Evolutionary conservation across 2,797 vertebrate species (phyloP).

Genomic region (Mionectes olivaceus): DNA sequence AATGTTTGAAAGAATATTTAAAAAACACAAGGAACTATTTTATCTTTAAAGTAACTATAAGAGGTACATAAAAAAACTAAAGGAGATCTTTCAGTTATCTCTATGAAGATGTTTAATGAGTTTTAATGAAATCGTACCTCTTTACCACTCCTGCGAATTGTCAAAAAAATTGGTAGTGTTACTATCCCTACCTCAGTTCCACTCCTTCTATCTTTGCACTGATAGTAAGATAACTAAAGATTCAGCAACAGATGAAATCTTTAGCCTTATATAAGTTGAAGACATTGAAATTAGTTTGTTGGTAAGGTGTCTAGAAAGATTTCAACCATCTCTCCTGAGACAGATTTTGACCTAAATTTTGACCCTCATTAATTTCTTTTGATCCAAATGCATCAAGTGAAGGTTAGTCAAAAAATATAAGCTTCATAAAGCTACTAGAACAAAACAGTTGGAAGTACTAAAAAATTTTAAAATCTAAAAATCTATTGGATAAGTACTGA

Average conservation of each 20-base stretch:
- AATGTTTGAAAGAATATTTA: background rate
- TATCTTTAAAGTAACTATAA: background rate
- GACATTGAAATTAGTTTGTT: background rate
- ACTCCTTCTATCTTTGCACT: background rate
- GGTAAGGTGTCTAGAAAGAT: background rate
- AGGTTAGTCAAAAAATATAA: background rate
- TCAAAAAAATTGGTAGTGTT: background rate
- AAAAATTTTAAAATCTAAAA: background rate
- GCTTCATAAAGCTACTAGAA: background rate
- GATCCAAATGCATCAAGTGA: background rate
- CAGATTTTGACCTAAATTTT: background rate
- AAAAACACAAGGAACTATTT: background rate
- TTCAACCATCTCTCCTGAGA: background rate
- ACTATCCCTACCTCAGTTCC: background rate
- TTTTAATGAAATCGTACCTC: background rate
- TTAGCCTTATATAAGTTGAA: background rate
- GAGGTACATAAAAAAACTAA: background rate
- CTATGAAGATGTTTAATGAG: background rate
- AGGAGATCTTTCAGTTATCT: background rate
- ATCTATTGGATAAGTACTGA: background rate
- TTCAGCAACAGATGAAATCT: background rate
- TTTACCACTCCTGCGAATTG: fast-evolving
- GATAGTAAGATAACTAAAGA: background rate
- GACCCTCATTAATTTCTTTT: background rate
- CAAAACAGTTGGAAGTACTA: background rate